Base-by-base conservation (phyloP, 2,113 vertebrate species). In the Paramormyrops kingsleyae region DNA sequence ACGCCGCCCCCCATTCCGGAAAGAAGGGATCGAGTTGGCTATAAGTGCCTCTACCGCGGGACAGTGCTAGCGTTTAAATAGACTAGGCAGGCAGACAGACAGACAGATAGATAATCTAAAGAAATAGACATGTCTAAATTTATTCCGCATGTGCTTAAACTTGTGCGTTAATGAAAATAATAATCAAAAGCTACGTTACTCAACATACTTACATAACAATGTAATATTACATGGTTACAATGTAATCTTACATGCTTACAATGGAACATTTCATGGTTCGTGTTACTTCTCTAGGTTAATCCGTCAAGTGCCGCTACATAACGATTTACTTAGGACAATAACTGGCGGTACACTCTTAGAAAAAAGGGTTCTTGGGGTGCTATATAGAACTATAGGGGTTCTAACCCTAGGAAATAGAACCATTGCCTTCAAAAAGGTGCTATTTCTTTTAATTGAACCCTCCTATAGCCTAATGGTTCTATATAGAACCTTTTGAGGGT, bases 1-100 rank as follows among this genome's bases (percentile, higher is more conserved):
- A 92, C 88, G 92, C 89, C 52, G 27, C 9, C 8, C 39, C 1
- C 47, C 91, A 92, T 93, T 91, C 92, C 91, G 87, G 70, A 53
- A 31, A 70, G 27, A 31, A 27, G 62, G n/a, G 62, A 66, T 66
- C 62, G n/a, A 12, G 62, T 4, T 27, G 62, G 62, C 9, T 27
- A 13, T 31, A 27, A 13, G n/a, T n/a, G 24, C 24, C 24, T 9
- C 59, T n/a, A 62, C 13, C 62, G 9, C n/a, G 10, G 62, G 27
- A 70, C 62, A 70, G n/a, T n/a, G 59, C 59, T 27, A 4, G 59
- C 24, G 9, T n/a, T n/a, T 27, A 66, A 27, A 66, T 27, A 66
- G 59, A 24, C 24, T 19, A 80, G 31, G 42, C 31, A 80, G 31
- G 42, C 10, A 80, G 31, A 80, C 3, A 80, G 31, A 80, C 0